Evolutionary conservation across 2,113 vertebrate genomes (phyloP), one percentile per base, ranked within the genome.

Genomic region (Pituophis catenifer): DNA sequence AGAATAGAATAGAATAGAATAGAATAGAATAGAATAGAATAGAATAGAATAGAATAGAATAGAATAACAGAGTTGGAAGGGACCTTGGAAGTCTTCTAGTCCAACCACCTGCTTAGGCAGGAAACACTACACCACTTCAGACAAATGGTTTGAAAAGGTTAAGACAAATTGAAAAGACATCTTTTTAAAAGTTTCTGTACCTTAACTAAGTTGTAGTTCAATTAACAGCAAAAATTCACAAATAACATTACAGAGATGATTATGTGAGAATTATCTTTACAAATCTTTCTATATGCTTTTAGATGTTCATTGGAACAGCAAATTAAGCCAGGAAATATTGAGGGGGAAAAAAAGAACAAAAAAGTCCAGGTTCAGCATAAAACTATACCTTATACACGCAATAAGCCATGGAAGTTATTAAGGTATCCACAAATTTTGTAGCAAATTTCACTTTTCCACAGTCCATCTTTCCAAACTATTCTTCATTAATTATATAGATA

Each of bases 341-440:
- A 38, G 86, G 19, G 24, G 93, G 10, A 57, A 48, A 29, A 2
- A 85, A 0, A 92, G 2, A 87, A 57, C 9, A 38, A 87, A 92
- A 90, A 55, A 88, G 15, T 24, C 52, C 7, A 86, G 8, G 91
- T 93, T 70, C 91, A 93, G 0, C 6, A 9, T 5, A 75, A 81
- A 92, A 29, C 0, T 89, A 93, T 90, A 58, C 92, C 23, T 44
- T 44, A 59, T 58, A 59, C 92, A 23, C 57, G 94, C n/a, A 6
- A 11, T 88, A 93, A 92, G 0, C 48, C 38, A 38, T 38, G 38
- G 38, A 44, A 44, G 38, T 44, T 44, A 44, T 44, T 44, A 44
- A 44, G 38, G 38, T 92, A 65, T 94, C 62, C 86, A 90, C 88
- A 91, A 92, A 70, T 90, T 87, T 65, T 19, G 17, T 89, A 92